phyloP scores from a whole-genome alignment of 2,888 invertebrate genomes.

The Rhogogaster chlorosoma region DNA sequence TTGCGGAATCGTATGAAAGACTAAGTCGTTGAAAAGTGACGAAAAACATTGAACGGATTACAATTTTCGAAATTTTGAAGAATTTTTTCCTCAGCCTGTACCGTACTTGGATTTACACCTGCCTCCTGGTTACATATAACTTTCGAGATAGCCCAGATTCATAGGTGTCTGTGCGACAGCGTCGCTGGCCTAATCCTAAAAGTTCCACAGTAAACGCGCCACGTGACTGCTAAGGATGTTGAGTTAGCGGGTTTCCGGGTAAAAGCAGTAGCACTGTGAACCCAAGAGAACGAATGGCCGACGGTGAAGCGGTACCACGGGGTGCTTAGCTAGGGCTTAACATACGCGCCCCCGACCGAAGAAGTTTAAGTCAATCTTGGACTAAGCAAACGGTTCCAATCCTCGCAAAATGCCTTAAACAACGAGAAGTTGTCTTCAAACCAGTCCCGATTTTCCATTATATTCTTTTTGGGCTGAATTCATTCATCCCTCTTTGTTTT shows the following conservation, averaged over 20 bases:
- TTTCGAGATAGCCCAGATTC: background rate
- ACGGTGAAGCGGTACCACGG: slow-evolving; percentile 19
- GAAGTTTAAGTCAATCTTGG: slow-evolving; percentile 72
- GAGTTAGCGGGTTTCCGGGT: slow-evolving; percentile 59
- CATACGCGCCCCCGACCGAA: slow-evolving; percentile 55
- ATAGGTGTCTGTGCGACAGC: background rate
- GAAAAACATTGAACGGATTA: background rate
- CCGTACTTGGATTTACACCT: background rate
- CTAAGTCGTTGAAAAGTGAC: background rate
- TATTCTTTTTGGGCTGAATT: background rate
- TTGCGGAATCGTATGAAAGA: background rate
- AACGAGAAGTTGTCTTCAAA: background rate
- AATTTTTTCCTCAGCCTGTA: background rate
- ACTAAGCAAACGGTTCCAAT: slow-evolving; percentile 71
- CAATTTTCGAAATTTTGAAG: background rate
- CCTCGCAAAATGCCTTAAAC: slow-evolving; percentile 62
- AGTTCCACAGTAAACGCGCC: slow-evolving; percentile 67
- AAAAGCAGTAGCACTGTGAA: slow-evolving; percentile 12
- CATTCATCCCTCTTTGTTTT: background rate
- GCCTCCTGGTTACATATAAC: background rate
- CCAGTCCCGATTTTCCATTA: background rate
- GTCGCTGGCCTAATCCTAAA: slow-evolving; percentile 61
- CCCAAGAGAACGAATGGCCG: slow-evolving; percentile 17
- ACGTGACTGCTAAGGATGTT: slow-evolving; percentile 63
- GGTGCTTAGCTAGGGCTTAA: slow-evolving; percentile 63